These are phyloP conservation scores for Acipenser transmontanus DNA, from an alignment of 2,797 vertebrate genomes.

Conservation along the genomic window DNA sequence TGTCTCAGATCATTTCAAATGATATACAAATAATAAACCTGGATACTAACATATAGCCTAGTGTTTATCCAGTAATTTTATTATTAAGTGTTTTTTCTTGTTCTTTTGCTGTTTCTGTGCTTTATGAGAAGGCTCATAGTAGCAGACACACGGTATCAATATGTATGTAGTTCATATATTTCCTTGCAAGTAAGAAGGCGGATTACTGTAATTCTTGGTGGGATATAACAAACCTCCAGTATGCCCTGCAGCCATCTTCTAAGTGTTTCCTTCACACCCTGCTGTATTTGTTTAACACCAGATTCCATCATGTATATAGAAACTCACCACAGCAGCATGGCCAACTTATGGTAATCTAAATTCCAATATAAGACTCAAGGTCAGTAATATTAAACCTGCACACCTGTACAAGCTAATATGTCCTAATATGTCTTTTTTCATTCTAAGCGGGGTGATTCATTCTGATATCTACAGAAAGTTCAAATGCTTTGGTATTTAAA, in stretches of 20 bases:
- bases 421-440: too few species aligned
- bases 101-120: slow-evolving; percentile 12
- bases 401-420: too few species aligned
- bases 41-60: too few species aligned
- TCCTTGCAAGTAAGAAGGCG: slow-evolving; percentile 4
- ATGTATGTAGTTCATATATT: not conserved
- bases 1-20: too few species aligned
- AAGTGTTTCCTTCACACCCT: slow-evolving; percentile 1
- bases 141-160: not conserved
- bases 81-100: too few species aligned
- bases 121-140: slow-evolving; percentile 9
- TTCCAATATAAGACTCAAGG: too few species aligned
- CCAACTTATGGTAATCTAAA: not conserved
- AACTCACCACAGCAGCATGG: not conserved
- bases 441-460: too few species aligned
- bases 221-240: not conserved
- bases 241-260: not conserved
- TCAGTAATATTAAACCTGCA: too few species aligned
- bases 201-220: not conserved
- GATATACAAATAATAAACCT: too few species aligned
- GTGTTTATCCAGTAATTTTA: too few species aligned
- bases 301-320: slow-evolving; percentile 7
- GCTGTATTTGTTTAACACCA: slow-evolving; percentile 14
- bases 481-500: too few species aligned
- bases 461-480: too few species aligned